phyloP scores from a whole-genome alignment of 2,113 vertebrate genomes.

The Scopus umbretta region DNA sequence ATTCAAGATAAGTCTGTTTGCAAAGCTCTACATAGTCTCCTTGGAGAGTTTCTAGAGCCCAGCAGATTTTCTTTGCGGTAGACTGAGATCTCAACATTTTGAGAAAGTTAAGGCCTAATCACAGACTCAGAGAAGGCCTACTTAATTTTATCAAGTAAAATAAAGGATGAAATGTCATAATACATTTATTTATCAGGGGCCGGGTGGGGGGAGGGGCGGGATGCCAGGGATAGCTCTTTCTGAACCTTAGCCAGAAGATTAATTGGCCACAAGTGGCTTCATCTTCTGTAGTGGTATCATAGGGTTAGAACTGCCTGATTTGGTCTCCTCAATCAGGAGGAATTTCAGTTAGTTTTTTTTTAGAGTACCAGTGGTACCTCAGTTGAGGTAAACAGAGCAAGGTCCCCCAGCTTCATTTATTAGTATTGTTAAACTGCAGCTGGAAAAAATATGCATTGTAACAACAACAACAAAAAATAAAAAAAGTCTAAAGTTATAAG shows the following conservation, averaged over 20 bases:
- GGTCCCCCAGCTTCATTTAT: not conserved
- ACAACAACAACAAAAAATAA: not conserved
- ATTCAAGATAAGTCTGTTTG: not conserved
- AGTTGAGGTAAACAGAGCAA: not conserved
- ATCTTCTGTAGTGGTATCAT: not conserved
- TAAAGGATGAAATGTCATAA: not conserved
- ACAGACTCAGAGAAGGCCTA: not conserved
- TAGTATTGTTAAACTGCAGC: not conserved
- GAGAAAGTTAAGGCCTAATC: too few species aligned
- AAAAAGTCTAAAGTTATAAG: not conserved
- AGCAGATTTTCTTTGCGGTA: not conserved
- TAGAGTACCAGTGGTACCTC: not conserved
- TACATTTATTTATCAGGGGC: not conserved
- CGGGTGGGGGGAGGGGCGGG: not conserved
- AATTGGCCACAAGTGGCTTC: not conserved
- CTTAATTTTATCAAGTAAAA: not conserved
- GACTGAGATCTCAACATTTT: not conserved
- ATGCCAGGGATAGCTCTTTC: not conserved
- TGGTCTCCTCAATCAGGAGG: not conserved
- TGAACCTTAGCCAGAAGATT: not conserved
- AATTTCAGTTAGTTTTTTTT: not conserved
- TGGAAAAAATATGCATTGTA: not conserved
- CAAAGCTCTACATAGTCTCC: not conserved
- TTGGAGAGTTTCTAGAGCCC: not conserved
- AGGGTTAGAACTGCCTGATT: not conserved